A percentile compares a stretch with the other conserved stretches of the same genome.
Conservation (phyloP, 2,113 vertebrate species). For the Nothocercus julius region DNA sequence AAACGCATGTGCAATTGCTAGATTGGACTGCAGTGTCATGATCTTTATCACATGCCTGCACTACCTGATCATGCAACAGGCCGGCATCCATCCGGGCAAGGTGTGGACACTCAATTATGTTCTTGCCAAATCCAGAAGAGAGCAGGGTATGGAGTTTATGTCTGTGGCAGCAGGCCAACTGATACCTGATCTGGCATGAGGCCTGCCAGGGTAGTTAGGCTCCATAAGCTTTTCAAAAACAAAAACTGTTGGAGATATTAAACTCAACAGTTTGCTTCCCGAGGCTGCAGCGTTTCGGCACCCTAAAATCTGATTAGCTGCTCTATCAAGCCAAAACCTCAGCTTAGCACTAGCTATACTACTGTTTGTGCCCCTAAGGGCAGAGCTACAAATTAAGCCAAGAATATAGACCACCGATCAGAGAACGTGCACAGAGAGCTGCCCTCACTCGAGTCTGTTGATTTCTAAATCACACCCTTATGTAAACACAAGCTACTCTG, state of each 20-base stretch:
- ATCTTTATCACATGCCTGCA: constrained; percentile 38
- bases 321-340: background rate
- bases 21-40: constrained; percentile 22
- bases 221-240: constrained; percentile 16
- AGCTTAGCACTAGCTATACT: background rate
- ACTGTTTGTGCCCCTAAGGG: background rate
- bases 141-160: constrained; percentile 39
- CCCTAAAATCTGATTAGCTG: constrained; percentile 13
- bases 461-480: constrained; percentile 11
- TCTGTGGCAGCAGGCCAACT: constrained; percentile 49
- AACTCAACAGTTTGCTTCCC: background rate
- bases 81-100: constrained; percentile 39
- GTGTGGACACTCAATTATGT: constrained; percentile 61
- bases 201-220: background rate
- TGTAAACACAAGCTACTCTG: constrained; percentile 45
- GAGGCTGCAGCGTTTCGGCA: constrained; percentile 1
- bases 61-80: constrained; percentile 42
- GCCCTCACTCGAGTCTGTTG: background rate
- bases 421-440: background rate
- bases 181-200: constrained; percentile 59
- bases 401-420: background rate
- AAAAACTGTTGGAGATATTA: constrained; percentile 3
- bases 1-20: constrained; percentile 41
- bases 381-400: background rate
- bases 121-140: constrained; percentile 68